A percentile compares a stretch with the other conserved stretches of the same genome.
Conservation (phyloP, 2,888 invertebrate species). For the Muschampia plurimacula region DNA sequence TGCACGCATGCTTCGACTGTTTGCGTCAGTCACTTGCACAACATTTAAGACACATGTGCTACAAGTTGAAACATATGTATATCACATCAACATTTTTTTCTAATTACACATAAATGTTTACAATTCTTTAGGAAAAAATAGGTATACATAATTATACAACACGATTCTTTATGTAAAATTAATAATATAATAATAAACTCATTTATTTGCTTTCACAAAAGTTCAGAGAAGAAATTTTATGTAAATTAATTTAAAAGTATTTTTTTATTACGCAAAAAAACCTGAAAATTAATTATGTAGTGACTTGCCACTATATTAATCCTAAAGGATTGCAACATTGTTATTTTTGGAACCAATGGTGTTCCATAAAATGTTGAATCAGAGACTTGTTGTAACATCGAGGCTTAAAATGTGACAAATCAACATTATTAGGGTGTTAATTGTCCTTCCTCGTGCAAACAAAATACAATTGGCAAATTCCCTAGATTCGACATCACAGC, state of each 20-base stretch:
- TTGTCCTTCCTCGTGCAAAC: conserved; percentile 4
- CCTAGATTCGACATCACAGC: conserved; percentile 5
- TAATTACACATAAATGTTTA: not conserved
- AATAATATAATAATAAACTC: no score
- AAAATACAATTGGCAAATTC: conserved; percentile 3
- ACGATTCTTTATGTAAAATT: no score
- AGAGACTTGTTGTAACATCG: conserved; percentile 22
- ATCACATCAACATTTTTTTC: not conserved
- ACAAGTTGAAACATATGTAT: conserved; percentile 13
- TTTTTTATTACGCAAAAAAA: not conserved
- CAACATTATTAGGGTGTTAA: conserved; percentile 15
- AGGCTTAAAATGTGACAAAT: conserved; percentile 28
- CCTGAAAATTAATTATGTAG: not conserved
- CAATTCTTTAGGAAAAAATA: conserved; percentile 19
- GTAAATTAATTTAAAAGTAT: not conserved
- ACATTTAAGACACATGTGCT: conserved; percentile 17
- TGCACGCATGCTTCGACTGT: not conserved
- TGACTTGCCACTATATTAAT: not conserved
- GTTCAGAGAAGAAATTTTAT: not conserved
- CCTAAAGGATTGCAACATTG: conserved; percentile 18
- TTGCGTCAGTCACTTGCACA: conserved; percentile 15
- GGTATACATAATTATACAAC: no score
- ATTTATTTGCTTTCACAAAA: no score
- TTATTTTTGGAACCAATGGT: not conserved
- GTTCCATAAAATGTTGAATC: not conserved